Percentiles rank a stretch among this genome's conserved stretches.
phyloP scores from a whole-genome alignment of 2,888 invertebrate genomes.

The Euplagia quadripunctaria region DNA sequence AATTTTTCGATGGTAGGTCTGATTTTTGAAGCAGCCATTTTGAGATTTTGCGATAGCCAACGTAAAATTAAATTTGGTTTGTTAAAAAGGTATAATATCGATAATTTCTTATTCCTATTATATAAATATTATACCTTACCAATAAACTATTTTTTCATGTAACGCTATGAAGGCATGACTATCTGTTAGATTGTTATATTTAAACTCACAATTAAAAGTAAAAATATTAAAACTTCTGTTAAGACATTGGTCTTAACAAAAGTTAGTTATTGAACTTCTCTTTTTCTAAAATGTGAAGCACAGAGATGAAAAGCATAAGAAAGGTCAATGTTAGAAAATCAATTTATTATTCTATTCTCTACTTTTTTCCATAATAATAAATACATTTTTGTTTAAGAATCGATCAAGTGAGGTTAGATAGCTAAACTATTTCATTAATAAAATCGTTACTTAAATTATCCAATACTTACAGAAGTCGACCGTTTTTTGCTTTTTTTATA shows the following conservation, averaged over 20 bases:
- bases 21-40: slow-evolving; percentile 41
- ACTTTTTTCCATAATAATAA: too few species aligned
- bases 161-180: not conserved
- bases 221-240: not conserved
- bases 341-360: too few species aligned
- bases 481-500: slow-evolving; percentile 5
- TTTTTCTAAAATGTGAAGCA: not conserved
- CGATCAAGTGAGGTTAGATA: too few species aligned
- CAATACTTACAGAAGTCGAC: not conserved
- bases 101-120: too few species aligned
- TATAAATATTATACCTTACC: not conserved
- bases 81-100: not conserved
- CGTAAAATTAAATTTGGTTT: too few species aligned
- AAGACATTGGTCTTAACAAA: too few species aligned
- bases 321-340: too few species aligned
- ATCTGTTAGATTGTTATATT: not conserved
- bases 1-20: slow-evolving; percentile 70
- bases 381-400: too few species aligned
- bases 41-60: slow-evolving; percentile 5
- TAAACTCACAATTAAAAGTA: not conserved
- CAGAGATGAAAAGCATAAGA: not conserved
- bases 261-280: not conserved
- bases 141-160: not conserved
- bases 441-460: too few species aligned
- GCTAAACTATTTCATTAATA: too few species aligned